Evolutionary conservation across 2,888 invertebrate genomes (phyloP).

Genomic region (Seira musarum): DNA sequence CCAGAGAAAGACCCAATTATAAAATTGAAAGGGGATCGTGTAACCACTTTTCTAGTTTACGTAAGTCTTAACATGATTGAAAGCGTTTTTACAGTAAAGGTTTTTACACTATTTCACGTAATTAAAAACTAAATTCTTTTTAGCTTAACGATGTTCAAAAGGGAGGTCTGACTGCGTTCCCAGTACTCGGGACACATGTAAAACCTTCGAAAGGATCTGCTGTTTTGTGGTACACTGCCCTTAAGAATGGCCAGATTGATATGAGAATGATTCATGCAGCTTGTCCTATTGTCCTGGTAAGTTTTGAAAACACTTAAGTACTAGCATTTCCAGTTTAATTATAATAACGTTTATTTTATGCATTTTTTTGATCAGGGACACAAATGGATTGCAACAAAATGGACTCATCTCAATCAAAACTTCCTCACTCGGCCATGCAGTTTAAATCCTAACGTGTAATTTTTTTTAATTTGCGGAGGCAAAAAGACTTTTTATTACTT

Average conservation of each 20-base stretch:
- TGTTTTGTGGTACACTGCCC: slow-evolving; percentile 73
- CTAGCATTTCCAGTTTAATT: neutral
- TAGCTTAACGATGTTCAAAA: slow-evolving; percentile 69
- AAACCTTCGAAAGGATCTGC: slow-evolving; percentile 71
- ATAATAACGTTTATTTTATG: too few relatives aligned
- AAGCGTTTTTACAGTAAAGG: neutral
- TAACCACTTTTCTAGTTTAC: slow-evolving; percentile 64
- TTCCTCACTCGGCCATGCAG: neutral
- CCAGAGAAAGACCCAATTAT: slow-evolving; percentile 50
- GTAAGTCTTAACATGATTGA: slow-evolving; percentile 27
- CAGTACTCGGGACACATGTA: slow-evolving; percentile 66
- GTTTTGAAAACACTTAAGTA: neutral
- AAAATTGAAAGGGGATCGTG: slow-evolving; percentile 62
- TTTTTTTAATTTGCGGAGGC: too few relatives aligned
- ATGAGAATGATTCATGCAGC: slow-evolving; percentile 73
- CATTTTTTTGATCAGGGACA: neutral
- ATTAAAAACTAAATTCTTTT: neutral
- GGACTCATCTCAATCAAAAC: slow-evolving; percentile 1
- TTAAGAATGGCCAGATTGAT: slow-evolving; percentile 72
- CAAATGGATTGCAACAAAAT: slow-evolving; percentile 5
- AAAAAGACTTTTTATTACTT: too few relatives aligned
- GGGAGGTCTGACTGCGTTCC: slow-evolving; percentile 69
- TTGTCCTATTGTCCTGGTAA: slow-evolving; percentile 70
- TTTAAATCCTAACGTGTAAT: neutral
- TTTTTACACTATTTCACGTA: neutral